A percentile compares a stretch with the other conserved stretches of the same genome.
Evolutionary conservation across 2,113 vertebrate genomes (phyloP).

Genomic region (Gavialis gangeticus): DNA sequence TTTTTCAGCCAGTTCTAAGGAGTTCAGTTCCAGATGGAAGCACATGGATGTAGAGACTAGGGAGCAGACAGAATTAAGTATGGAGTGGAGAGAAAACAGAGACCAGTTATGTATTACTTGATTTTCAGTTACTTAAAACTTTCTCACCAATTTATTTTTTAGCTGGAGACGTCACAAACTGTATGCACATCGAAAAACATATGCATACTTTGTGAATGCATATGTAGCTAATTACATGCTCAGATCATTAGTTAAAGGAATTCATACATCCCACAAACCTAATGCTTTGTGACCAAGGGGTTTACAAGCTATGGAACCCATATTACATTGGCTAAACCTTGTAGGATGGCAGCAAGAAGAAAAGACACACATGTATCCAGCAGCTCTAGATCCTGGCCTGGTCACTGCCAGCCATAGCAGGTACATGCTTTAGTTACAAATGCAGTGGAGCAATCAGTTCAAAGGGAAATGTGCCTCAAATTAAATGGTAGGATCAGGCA

Average conservation of each 20-base stretch:
- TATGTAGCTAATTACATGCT: slow-evolving; percentile 75
- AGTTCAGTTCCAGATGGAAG: not conserved
- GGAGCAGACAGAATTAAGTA: not conserved
- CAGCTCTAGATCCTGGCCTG: not conserved
- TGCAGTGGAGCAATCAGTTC: not conserved
- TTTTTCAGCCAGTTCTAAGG: not conserved
- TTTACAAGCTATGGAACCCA: slow-evolving; percentile 32
- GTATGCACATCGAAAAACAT: slow-evolving; percentile 69
- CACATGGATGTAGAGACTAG: not conserved
- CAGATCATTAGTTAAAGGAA: slow-evolving; percentile 65
- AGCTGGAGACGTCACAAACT: slow-evolving; percentile 65
- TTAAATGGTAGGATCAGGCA: not conserved
- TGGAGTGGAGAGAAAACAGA: not conserved
- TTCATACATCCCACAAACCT: slow-evolving; percentile 68
- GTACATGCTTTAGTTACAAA: not conserved
- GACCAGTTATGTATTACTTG: not conserved
- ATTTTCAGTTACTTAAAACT: slow-evolving; percentile 24
- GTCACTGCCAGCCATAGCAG: not conserved
- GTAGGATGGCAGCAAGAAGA: slow-evolving; percentile 46
- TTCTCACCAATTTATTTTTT: slow-evolving; percentile 50
- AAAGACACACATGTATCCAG: slow-evolving; percentile 13
- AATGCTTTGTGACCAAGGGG: slow-evolving; percentile 60
- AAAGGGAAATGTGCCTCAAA: not conserved
- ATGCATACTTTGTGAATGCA: slow-evolving; percentile 66
- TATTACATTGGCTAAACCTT: slow-evolving; percentile 47